A percentile compares a stretch with the other conserved stretches of the same genome.
phyloP scores from a whole-genome alignment of 2,888 invertebrate genomes.

The Apomyelois bistriatella region DNA sequence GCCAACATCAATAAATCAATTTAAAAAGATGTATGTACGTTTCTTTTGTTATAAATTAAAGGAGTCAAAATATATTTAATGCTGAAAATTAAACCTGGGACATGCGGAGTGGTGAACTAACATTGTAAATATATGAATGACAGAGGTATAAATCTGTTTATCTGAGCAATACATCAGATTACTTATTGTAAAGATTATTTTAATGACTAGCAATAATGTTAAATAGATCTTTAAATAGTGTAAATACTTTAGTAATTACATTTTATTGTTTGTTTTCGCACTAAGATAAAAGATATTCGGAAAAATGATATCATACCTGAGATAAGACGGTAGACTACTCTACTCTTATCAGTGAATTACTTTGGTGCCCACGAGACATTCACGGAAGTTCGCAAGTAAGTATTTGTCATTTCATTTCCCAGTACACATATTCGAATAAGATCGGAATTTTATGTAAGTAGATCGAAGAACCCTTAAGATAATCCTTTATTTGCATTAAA shows the following conservation, averaged over 20 bases:
- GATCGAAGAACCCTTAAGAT: no score
- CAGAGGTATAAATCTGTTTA: no score
- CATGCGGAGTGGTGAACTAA: no score
- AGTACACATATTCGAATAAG: neutral
- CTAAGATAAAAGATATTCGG: neutral
- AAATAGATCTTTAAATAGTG: neutral
- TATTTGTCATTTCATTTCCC: neutral
- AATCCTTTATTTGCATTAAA: no score
- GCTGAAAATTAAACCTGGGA: no score
- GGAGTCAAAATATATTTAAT: no score
- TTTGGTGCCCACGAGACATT: conserved; percentile 1
- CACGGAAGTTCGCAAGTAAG: neutral
- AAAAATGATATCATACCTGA: neutral
- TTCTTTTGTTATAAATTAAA: no score
- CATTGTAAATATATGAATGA: no score
- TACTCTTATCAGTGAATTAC: conserved; percentile 12
- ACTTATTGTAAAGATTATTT: no score
- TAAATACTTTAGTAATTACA: neutral
- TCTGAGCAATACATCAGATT: no score
- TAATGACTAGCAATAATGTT: neutral
- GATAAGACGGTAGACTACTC: conserved; percentile 12
- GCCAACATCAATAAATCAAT: no score
- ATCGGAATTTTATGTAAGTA: neutral
- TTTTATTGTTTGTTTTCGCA: neutral
- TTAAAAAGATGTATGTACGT: no score